Conservation (phyloP, 2,113 vertebrate species). For the Oryzias javanicus region DNA sequence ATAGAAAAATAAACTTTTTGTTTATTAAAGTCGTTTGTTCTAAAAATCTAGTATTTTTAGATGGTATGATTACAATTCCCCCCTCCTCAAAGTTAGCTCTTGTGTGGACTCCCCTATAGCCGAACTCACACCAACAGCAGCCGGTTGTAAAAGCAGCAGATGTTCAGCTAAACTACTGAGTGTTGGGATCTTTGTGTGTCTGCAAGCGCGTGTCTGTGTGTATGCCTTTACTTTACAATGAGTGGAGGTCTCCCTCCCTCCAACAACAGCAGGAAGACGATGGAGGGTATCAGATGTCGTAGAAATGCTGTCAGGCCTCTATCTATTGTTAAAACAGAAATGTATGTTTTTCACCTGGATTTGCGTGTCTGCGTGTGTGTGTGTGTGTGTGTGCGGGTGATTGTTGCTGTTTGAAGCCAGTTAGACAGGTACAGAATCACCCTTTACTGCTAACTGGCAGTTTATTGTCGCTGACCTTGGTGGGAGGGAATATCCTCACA, state of each 20-base stretch:
- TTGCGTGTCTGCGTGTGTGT: too few species aligned
- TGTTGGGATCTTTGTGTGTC: conserved; percentile 28
- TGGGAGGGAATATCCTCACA: not conserved
- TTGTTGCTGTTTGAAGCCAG: conserved; percentile 2
- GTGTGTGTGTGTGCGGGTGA: conserved; percentile 7
- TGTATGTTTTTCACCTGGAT: conserved; percentile 42
- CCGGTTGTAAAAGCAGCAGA: conserved; percentile 75
- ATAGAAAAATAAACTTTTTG: not conserved
- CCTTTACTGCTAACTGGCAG: not conserved
- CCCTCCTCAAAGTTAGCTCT: not conserved
- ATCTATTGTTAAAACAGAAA: conserved; percentile 48
- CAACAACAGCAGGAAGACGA: conserved; percentile 75
- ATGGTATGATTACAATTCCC: not conserved
- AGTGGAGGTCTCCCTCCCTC: conserved; percentile 66
- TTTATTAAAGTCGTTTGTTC: not conserved
- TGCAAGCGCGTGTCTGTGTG: conserved; percentile 38
- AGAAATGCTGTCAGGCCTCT: conserved; percentile 39
- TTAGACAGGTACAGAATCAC: conserved; percentile 1
- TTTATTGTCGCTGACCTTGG: not conserved
- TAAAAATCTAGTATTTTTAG: not conserved
- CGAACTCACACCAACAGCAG: conserved; percentile 25
- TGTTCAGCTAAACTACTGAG: conserved; percentile 63
- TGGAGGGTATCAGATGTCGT: conserved; percentile 72
- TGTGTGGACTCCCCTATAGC: conserved; percentile 14
- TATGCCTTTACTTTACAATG: conserved; percentile 69